Percentiles rank a stretch among this genome's conserved stretches.
Conservation (phyloP, 2,888 invertebrate species). For the Linnaemya vulpina region DNA sequence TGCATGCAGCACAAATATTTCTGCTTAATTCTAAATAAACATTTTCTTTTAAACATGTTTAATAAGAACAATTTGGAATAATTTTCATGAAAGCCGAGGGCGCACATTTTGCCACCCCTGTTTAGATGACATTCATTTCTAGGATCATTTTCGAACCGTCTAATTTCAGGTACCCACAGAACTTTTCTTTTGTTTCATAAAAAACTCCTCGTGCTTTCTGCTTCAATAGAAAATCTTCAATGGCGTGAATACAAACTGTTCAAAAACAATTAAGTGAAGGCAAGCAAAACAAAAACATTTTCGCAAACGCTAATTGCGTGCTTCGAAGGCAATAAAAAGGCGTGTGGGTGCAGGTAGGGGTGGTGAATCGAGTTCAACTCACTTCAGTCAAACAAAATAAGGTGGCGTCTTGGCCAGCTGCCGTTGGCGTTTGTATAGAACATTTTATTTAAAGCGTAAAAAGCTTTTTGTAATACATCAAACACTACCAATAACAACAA, state of each 20-base stretch:
- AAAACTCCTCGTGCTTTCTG: background rate
- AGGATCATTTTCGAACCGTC: background rate
- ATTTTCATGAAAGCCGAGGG: too few species aligned
- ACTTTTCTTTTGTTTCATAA: background rate
- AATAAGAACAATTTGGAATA: too few species aligned
- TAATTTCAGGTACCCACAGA: too few species aligned
- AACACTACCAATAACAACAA: background rate
- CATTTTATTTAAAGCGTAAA: conserved; percentile 46
- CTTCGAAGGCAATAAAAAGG: conserved; percentile 48
- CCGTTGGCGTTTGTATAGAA: conserved; percentile 43
- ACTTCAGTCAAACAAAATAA: conserved; percentile 21
- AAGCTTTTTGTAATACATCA: conserved; percentile 28
- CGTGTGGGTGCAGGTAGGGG: conserved; percentile 57
- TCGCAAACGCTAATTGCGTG: conserved; percentile 64
- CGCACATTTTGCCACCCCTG: too few species aligned
- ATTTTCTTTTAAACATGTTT: too few species aligned
- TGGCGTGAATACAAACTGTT: conserved; percentile 47
- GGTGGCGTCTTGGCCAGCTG: conserved; percentile 66
- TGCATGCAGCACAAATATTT: too few species aligned
- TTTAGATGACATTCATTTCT: too few species aligned
- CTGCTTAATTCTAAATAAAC: too few species aligned
- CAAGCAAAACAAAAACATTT: conserved; percentile 11
- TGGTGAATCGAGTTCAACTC: conserved; percentile 39
- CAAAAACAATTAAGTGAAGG: conserved; percentile 31
- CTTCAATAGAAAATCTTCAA: background rate